Conservation (phyloP, 1,140 invertebrate species). For the Asobara japonica region DNA sequence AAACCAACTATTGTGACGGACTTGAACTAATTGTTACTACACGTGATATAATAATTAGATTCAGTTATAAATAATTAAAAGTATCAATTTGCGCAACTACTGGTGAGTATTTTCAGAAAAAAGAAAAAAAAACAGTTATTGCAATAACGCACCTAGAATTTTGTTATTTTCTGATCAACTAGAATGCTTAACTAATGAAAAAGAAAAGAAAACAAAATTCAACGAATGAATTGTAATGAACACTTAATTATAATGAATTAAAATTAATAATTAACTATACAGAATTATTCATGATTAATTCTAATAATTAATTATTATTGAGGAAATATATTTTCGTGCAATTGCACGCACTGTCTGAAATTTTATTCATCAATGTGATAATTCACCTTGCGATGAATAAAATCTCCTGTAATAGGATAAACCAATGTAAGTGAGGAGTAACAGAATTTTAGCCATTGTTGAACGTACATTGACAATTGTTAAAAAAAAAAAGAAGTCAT, state of each 20-base stretch:
- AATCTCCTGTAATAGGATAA: neutral
- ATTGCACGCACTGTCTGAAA: neutral
- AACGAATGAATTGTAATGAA: neutral
- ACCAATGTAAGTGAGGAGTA: neutral
- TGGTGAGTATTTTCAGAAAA: neutral
- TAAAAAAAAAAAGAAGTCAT: conserved; percentile 1
- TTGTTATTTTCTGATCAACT: neutral
- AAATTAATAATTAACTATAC: no score
- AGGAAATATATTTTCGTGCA: neutral
- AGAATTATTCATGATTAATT: no score
- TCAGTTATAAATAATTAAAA: neutral
- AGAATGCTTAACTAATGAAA: neutral
- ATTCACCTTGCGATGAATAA: neutral
- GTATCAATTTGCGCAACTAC: conserved; percentile 6
- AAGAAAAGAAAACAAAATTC: neutral
- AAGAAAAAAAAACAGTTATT: neutral
- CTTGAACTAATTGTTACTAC: conserved; percentile 4
- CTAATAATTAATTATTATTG: neutral
- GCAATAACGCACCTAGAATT: conserved; percentile 4
- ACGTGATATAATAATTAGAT: conserved; percentile 8
- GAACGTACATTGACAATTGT: conserved; percentile 4
- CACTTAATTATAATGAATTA: no score
- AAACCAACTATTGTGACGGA: neutral
- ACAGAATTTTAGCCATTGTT: conserved; percentile 1
- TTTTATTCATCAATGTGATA: neutral